phyloP scores from a whole-genome alignment of 2,888 invertebrate species.

The Drosophila peninsularis region DNA sequence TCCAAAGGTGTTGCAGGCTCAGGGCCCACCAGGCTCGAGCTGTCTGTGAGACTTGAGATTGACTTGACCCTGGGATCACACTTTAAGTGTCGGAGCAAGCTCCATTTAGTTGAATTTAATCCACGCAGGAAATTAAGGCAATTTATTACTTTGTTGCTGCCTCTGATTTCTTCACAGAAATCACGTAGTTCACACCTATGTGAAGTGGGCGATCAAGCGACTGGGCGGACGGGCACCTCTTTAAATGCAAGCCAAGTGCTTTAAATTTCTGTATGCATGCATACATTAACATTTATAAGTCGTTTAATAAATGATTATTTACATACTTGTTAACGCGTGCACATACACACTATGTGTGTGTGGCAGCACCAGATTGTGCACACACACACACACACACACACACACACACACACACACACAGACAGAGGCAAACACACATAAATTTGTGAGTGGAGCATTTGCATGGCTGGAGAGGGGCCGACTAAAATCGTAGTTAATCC shows the following conservation, averaged over 20 bases:
- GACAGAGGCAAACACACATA: not conserved
- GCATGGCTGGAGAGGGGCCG: slow-evolving; percentile 2
- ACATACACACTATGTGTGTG: not conserved
- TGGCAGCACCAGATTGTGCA: slow-evolving; percentile 2
- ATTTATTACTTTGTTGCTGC: slow-evolving; percentile 16
- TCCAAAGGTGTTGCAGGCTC: slow-evolving; percentile 11
- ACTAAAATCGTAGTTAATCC: slow-evolving; percentile 71
- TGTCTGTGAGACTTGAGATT: slow-evolving; percentile 3
- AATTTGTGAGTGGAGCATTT: not conserved
- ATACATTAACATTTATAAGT: slow-evolving; percentile 76
- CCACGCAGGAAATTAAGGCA: slow-evolving; percentile 34
- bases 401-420: not conserved
- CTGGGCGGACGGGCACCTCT: not conserved
- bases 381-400: not conserved
- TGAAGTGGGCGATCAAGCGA: not conserved
- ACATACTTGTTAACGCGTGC: slow-evolving; percentile 32
- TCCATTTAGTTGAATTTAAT: slow-evolving; percentile 40
- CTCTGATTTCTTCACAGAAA: not conserved
- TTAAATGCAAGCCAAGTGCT: slow-evolving; percentile 8
- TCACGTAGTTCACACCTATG: not conserved
- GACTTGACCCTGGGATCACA: slow-evolving; percentile 41
- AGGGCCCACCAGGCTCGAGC: slow-evolving; percentile 23
- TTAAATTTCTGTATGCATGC: slow-evolving; percentile 29
- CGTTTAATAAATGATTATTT: slow-evolving; percentile 72
- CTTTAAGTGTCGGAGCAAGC: slow-evolving; percentile 30